Percentiles rank a stretch among this genome's conserved stretches.
phyloP scores from a whole-genome alignment of 2,113 vertebrate species.

The Labrus mixtus region DNA sequence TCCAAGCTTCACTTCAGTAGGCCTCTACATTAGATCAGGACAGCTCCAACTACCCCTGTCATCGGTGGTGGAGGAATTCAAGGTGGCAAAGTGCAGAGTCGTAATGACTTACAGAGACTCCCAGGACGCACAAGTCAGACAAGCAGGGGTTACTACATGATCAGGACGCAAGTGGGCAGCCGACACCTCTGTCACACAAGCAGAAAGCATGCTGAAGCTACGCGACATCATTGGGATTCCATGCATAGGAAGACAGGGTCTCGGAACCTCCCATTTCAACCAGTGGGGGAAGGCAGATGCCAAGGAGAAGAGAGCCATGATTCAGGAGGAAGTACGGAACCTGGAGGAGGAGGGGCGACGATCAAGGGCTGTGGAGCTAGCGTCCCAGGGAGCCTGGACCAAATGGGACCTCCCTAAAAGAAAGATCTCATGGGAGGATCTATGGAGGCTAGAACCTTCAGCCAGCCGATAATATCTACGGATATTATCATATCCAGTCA shows the following conservation, averaged over 20 bases:
- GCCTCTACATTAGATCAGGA: neutral
- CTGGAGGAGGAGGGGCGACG: constrained; percentile 9
- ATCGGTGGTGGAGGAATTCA: too few species aligned
- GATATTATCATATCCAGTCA: too few species aligned
- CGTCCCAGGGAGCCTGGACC: constrained; percentile 27
- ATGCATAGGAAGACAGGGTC: neutral
- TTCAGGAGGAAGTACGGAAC: constrained; percentile 4
- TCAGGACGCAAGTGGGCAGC: too few species aligned
- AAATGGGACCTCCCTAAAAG: constrained; percentile 29
- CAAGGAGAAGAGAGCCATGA: constrained; percentile 9
- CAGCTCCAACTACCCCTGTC: too few species aligned
- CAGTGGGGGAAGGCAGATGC: neutral
- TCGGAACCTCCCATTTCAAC: neutral
- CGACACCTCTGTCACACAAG: neutral
- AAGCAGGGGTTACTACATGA: neutral
- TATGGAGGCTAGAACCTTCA: too few species aligned
- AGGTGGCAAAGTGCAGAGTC: too few species aligned
- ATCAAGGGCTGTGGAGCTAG: constrained; percentile 13
- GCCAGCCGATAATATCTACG: too few species aligned
- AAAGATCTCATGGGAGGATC: constrained; percentile 2
- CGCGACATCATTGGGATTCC: neutral
- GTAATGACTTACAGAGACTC: too few species aligned
- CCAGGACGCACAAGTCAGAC: too few species aligned
- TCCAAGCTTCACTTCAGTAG: constrained; percentile 6
- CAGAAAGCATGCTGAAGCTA: neutral